Conservation (phyloP, 2,113 vertebrate species). For the Symphodus melops region DNA sequence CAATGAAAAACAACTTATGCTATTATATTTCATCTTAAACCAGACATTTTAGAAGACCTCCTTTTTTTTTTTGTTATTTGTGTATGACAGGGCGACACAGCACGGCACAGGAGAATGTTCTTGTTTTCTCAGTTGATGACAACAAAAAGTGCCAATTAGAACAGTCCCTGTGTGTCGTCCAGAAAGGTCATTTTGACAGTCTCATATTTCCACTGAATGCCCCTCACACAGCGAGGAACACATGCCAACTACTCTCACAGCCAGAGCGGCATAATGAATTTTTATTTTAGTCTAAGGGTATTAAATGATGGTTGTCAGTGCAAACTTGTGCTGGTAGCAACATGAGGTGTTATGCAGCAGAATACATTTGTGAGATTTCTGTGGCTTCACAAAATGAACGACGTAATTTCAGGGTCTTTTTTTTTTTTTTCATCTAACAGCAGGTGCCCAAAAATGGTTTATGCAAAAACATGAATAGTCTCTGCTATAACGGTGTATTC, state of each 20-base stretch:
- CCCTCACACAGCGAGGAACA: conserved; percentile 41
- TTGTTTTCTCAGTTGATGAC: conserved; percentile 60
- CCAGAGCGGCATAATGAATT: conserved; percentile 52
- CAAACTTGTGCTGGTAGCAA: conserved; percentile 37
- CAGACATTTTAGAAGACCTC: conserved; percentile 26
- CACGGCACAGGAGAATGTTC: conserved; percentile 35
- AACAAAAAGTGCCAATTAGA: conserved; percentile 77
- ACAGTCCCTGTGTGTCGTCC: conserved; percentile 48
- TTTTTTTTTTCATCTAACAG: neutral
- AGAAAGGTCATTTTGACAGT: conserved; percentile 77
- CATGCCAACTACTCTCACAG: conserved; percentile 48
- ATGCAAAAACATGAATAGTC: neutral
- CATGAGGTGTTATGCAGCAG: conserved; percentile 29
- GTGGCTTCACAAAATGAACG: neutral
- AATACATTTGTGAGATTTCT: conserved; percentile 37
- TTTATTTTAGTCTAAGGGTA: conserved; percentile 30
- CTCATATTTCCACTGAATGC: conserved; percentile 69
- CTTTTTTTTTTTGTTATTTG: neutral
- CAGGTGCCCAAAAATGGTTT: neutral
- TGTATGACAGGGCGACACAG: conserved; percentile 22
- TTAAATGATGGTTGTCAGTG: conserved; percentile 39
- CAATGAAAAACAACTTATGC: conserved; percentile 49
- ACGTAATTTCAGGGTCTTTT: conserved; percentile 12
- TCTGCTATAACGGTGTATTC: neutral
- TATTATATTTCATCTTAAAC: conserved; percentile 70